phyloP scores from a whole-genome alignment of 2,113 vertebrate species.

The Heterotilapia buettikoferi region DNA sequence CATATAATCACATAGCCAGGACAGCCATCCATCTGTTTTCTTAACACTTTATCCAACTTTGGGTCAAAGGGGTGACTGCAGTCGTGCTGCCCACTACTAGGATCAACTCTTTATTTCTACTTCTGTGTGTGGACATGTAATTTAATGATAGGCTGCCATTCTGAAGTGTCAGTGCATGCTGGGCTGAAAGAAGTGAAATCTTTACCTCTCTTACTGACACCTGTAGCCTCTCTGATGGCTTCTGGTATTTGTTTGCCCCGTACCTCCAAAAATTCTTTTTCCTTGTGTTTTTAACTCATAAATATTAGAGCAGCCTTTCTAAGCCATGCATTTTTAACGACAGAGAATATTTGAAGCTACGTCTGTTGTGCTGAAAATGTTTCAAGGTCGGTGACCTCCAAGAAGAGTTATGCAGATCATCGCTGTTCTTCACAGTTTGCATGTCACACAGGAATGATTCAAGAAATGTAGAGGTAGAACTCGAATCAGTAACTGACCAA shows the following conservation, averaged over 20 bases:
- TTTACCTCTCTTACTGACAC: not conserved
- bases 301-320: constrained; percentile 60
- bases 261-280: not conserved
- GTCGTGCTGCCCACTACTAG: not conserved
- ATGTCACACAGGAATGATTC: not conserved
- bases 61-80: not conserved
- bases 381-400: constrained; percentile 2
- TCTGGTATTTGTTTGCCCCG: not conserved
- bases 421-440: not conserved
- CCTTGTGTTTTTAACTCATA: constrained; percentile 28
- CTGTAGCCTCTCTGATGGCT: not conserved
- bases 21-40: not conserved
- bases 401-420: not conserved
- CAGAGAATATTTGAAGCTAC: constrained; percentile 11
- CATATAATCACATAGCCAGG: not conserved
- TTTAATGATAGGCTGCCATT: not conserved
- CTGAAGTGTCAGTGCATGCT: not conserved
- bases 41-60: not conserved
- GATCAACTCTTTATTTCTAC: not conserved
- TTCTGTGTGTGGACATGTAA: not conserved
- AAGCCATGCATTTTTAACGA: constrained; percentile 61
- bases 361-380: not conserved
- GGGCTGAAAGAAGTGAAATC: not conserved
- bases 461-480: not conserved
- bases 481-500: not conserved